Evolutionary conservation across 2,113 vertebrate species (phyloP).

Genomic region (Lathamus discolor): DNA sequence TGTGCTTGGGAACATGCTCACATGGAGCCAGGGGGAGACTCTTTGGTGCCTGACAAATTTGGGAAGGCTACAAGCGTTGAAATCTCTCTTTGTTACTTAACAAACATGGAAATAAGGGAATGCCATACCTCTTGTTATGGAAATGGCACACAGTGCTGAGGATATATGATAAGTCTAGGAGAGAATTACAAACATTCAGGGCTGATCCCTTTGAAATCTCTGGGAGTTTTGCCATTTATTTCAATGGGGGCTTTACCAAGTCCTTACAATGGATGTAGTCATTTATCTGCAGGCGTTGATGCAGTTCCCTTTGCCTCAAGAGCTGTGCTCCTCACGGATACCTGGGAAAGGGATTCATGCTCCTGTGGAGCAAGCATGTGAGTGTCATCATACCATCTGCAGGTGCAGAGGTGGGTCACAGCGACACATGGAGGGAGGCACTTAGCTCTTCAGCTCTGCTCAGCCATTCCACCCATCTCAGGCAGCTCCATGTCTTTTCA

Average conservation of each 20-base stretch:
- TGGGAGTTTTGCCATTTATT: constrained; percentile 70
- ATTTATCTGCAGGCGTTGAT: constrained; percentile 31
- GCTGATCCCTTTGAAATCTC: constrained; percentile 64
- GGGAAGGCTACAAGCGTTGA: constrained; percentile 58
- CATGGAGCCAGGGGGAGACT: constrained; percentile 45
- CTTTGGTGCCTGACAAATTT: constrained; percentile 66
- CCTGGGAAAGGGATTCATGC: neutral
- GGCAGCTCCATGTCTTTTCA: neutral
- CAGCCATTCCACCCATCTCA: fast-evolving
- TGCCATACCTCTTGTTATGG: constrained; percentile 68
- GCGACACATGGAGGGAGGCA: fast-evolving
- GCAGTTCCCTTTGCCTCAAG: neutral
- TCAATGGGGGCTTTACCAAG: constrained; percentile 48
- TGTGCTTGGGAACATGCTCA: constrained; percentile 50
- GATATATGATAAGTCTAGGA: constrained; percentile 66
- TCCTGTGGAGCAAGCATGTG: fast-evolving
- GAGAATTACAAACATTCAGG: constrained; percentile 63
- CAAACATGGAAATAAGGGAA: constrained; percentile 68
- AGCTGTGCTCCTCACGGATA: neutral
- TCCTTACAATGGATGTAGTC: constrained; percentile 27
- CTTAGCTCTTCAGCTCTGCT: neutral
- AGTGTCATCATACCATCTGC: fast-evolving
- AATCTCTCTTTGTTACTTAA: constrained; percentile 70
- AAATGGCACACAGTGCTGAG: constrained; percentile 52
- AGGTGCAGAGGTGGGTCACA: neutral